These are phyloP conservation scores for Archips xylosteana DNA, from an alignment of 2,888 invertebrate species.

Conservation along the genomic window DNA sequence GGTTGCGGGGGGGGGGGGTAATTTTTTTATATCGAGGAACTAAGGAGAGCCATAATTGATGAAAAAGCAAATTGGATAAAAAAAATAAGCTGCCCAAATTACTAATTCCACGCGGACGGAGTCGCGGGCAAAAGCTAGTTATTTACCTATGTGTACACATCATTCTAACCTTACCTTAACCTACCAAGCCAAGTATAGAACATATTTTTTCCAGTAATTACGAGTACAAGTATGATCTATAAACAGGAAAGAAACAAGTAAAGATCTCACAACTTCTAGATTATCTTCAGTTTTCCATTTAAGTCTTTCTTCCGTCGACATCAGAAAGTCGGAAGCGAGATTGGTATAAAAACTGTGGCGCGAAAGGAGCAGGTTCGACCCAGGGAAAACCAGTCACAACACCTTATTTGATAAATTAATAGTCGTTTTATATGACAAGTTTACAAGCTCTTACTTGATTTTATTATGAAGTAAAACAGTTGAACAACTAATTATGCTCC, in stretches of 20 bases:
- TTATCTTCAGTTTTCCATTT: constrained; percentile 1
- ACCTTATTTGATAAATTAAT: constrained; percentile 2
- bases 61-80: too few relatives aligned
- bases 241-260: neutral
- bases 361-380: constrained; percentile 4
- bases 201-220: too few relatives aligned
- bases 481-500: neutral
- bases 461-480: neutral
- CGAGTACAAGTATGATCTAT: neutral
- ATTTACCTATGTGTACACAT: too few relatives aligned
- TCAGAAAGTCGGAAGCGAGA: constrained; percentile 18
- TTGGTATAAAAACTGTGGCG: constrained; percentile 8
- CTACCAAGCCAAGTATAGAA: too few relatives aligned
- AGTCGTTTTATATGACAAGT: neutral
- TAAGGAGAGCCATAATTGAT: too few relatives aligned
- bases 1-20: too few relatives aligned
- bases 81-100: too few relatives aligned
- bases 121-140: too few relatives aligned
- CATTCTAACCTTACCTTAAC: too few relatives aligned
- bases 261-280: neutral
- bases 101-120: too few relatives aligned
- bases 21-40: too few relatives aligned
- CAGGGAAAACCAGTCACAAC: neutral
- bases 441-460: neutral
- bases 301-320: constrained; percentile 15